Percentiles rank a stretch among this genome's conserved stretches.
Evolutionary conservation across 2,113 vertebrate species (phyloP).

Genomic region (Ivindomyrus marchei): DNA sequence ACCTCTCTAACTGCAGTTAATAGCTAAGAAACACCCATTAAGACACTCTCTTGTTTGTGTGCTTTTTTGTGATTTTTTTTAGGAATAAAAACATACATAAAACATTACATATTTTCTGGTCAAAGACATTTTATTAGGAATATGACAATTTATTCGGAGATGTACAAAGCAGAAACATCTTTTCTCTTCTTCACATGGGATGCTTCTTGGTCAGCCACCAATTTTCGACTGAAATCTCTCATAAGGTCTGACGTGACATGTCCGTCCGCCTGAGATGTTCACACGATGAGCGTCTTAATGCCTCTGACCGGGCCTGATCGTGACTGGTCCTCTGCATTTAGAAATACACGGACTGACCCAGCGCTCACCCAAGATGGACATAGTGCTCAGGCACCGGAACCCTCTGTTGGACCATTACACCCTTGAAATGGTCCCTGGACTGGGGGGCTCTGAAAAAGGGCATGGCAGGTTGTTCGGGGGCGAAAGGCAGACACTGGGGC

Average conservation of each 20-base stretch:
- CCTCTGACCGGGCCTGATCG: background rate
- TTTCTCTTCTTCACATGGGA: background rate
- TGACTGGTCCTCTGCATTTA: background rate
- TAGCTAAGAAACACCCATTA: background rate
- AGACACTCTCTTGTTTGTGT: background rate
- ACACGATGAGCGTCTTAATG: background rate
- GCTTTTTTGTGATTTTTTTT: background rate
- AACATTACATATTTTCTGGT: background rate
- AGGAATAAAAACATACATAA: background rate
- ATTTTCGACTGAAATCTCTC: background rate
- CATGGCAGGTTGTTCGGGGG: slow-evolving; percentile 68
- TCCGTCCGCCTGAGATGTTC: background rate
- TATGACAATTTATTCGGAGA: background rate
- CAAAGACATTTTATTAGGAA: background rate
- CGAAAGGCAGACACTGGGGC: slow-evolving; percentile 64
- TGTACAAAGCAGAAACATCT: background rate
- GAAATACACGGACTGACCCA: background rate
- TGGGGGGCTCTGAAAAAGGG: slow-evolving; percentile 70
- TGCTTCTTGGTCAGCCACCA: background rate
- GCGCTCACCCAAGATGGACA: slow-evolving; percentile 74
- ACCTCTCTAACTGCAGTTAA: background rate
- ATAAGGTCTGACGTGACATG: background rate
- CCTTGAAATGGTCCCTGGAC: slow-evolving; percentile 77
- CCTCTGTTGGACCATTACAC: slow-evolving; percentile 80
- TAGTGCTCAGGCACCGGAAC: slow-evolving; percentile 69